These are phyloP conservation scores for Parauchenoglanis punctatus DNA, from an alignment of 2,797 vertebrate genomes.

Conservation along the genomic window DNA sequence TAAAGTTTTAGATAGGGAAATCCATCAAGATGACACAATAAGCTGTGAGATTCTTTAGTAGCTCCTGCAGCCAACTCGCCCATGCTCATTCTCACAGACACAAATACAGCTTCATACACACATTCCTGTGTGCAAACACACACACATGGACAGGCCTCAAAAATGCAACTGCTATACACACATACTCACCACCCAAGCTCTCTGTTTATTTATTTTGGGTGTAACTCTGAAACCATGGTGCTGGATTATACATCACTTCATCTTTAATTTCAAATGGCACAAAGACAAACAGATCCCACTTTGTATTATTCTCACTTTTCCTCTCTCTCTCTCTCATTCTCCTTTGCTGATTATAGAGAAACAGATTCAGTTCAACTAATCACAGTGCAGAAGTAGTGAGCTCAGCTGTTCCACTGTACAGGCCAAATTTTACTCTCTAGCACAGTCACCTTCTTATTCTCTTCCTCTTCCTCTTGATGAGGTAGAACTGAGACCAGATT, in stretches of 20 bases:
- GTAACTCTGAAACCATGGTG: constrained; percentile 79
- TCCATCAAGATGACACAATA: constrained; percentile 57
- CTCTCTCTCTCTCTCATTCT: constrained; percentile 17
- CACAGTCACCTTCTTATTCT: constrained; percentile 53
- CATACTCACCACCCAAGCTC: constrained; percentile 57
- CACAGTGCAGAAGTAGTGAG: constrained; percentile 67
- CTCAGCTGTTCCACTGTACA: constrained; percentile 72
- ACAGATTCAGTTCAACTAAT: constrained; percentile 65
- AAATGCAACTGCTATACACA: constrained; percentile 31
- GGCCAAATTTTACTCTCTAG: constrained; percentile 70
- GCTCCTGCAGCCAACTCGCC: constrained; percentile 43
- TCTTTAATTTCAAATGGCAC: constrained; percentile 66
- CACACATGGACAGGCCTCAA: constrained; percentile 32
- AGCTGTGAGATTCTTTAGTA: constrained; percentile 47
- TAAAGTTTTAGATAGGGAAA: constrained; percentile 49
- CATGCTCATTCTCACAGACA: constrained; percentile 29
- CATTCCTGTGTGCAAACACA: constrained; percentile 14
- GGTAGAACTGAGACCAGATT: constrained; percentile 37
- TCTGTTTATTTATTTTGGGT: constrained; percentile 80
- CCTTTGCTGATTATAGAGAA: constrained; percentile 49
- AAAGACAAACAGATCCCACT: constrained; percentile 58
- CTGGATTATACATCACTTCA: constrained; percentile 66
- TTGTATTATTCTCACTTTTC: constrained; percentile 42
- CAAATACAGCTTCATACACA: constrained; percentile 25
- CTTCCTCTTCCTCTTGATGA: constrained; percentile 48